Evolutionary conservation across 2,888 invertebrate genomes (phyloP).

Genomic region (Aporophyla lueneburgensis): DNA sequence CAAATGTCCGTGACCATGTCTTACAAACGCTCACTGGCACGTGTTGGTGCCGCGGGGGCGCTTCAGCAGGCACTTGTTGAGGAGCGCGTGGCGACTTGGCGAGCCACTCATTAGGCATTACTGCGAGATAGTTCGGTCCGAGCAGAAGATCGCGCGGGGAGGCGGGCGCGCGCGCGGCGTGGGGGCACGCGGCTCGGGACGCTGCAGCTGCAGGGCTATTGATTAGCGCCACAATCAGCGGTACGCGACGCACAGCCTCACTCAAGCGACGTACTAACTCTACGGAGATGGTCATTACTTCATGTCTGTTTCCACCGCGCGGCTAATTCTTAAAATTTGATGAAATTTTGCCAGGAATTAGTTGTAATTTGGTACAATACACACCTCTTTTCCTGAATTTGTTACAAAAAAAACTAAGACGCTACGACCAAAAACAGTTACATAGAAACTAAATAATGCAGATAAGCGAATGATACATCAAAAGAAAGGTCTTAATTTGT

Average conservation of each 20-base stretch:
- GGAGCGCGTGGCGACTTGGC: not conserved
- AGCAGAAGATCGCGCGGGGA: not conserved
- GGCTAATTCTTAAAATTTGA: too few relatives aligned
- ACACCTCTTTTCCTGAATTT: too few relatives aligned
- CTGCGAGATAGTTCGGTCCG: constrained; percentile 3
- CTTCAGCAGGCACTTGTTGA: not conserved
- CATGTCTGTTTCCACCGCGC: too few relatives aligned
- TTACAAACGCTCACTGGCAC: not conserved
- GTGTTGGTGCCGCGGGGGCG: not conserved
- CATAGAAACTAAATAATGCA: too few relatives aligned
- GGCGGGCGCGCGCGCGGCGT: constrained; percentile 6
- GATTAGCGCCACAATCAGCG: constrained; percentile 76
- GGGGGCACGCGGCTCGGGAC: constrained; percentile 10
- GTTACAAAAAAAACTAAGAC: too few relatives aligned
- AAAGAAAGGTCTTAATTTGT: too few relatives aligned
- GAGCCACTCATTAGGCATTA: constrained; percentile 16
- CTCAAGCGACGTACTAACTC: not conserved
- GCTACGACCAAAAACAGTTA: too few relatives aligned
- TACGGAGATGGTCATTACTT: not conserved
- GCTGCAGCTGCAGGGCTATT: constrained; percentile 83
- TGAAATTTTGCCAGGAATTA: too few relatives aligned
- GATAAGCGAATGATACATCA: too few relatives aligned
- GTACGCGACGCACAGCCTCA: constrained; percentile 25
- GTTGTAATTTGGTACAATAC: too few relatives aligned
- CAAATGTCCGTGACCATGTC: too few relatives aligned